Percentiles rank a stretch among this genome's conserved stretches.
phyloP scores from a whole-genome alignment of 2,888 invertebrate genomes.

The Ectropis crepuscularia region DNA sequence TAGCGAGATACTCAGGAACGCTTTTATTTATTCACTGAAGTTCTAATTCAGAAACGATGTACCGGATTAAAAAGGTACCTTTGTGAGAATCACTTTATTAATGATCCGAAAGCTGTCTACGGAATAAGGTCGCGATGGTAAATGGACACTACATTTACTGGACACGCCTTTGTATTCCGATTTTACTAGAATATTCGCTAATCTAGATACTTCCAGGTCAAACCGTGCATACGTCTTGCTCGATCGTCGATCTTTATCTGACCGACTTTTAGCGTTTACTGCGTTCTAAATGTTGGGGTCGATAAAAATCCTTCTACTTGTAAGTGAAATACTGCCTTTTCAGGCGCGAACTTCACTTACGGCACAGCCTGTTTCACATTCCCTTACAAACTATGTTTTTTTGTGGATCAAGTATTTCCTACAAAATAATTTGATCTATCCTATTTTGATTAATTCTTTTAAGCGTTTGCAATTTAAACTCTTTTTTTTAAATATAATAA shows the following conservation, averaged over 20 bases:
- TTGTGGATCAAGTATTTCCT: too few species aligned
- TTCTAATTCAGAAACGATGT: conserved; percentile 12
- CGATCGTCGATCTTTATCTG: conserved; percentile 43
- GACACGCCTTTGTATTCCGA: neutral
- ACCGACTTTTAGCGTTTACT: conserved; percentile 46
- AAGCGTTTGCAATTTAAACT: too few species aligned
- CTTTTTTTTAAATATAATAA: too few species aligned
- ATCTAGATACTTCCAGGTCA: conserved; percentile 26
- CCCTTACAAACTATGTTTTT: too few species aligned
- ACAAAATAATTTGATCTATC: too few species aligned
- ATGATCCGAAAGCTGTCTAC: conserved; percentile 16
- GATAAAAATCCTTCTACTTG: conserved; percentile 43
- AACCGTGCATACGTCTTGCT: conserved; percentile 17
- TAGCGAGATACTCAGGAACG: neutral
- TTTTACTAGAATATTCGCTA: neutral
- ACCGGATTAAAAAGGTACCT: conserved; percentile 9
- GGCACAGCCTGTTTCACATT: too few species aligned
- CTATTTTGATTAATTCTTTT: too few species aligned
- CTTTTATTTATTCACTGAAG: conserved; percentile 1
- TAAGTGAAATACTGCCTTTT: conserved; percentile 45
- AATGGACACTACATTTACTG: conserved; percentile 23
- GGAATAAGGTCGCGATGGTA: conserved; percentile 15
- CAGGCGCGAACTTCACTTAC: conserved; percentile 27
- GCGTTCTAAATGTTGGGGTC: conserved; percentile 50
- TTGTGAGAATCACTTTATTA: conserved; percentile 11